Conservation (phyloP, 2,797 vertebrate species). For the Apodemus agrarius region DNA sequence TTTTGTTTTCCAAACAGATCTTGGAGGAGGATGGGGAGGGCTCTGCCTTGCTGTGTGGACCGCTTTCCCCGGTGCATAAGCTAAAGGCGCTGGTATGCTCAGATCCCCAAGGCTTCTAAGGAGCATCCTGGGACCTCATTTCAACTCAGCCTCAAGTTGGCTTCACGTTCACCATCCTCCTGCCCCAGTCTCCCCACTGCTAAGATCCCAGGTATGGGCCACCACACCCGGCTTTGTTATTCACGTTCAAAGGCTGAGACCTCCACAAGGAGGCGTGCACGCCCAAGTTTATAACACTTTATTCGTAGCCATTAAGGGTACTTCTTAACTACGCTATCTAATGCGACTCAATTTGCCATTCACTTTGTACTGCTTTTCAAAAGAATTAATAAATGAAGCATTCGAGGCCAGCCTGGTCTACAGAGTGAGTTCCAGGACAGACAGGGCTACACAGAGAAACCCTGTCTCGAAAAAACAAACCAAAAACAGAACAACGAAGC, state of each 20-base stretch:
- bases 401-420: too few relatives aligned
- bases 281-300: neutral
- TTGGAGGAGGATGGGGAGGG: neutral
- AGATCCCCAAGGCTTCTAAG: neutral
- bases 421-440: too few relatives aligned
- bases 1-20: neutral
- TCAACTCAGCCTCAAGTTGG: neutral
- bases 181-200: neutral
- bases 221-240: neutral
- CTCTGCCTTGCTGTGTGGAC: neutral
- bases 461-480: too few relatives aligned
- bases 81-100: rapidly evolving
- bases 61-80: neutral
- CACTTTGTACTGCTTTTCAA: neutral
- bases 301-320: neutral
- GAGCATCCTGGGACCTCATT: neutral
- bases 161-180: neutral
- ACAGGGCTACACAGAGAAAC: too few relatives aligned
- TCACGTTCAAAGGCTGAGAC: neutral
- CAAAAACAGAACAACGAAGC: neutral
- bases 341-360: neutral
- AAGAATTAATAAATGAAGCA: neutral
- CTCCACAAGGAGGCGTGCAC: neutral
- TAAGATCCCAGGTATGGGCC: too few relatives aligned
- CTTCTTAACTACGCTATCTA: constrained; percentile 1